Conservation (phyloP, 2,888 invertebrate species). For the Timema cristinae region DNA sequence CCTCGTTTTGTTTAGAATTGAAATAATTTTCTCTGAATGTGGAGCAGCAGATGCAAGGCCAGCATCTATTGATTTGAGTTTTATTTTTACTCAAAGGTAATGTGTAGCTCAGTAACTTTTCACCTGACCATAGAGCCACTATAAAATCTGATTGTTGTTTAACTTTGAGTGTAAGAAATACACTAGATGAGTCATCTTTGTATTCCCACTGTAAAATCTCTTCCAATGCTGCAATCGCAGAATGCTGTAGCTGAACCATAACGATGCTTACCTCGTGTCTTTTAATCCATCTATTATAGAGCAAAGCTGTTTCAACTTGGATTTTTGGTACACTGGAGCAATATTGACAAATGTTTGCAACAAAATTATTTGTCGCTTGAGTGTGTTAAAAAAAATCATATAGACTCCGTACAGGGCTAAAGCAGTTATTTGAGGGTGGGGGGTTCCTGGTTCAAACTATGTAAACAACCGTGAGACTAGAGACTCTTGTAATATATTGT, state of each 20-base stretch:
- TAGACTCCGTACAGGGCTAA: not conserved
- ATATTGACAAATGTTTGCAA: not conserved
- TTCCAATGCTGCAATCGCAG: not conserved
- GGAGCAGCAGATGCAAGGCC: too few species aligned
- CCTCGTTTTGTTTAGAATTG: too few species aligned
- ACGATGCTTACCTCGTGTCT: not conserved
- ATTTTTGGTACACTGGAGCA: not conserved
- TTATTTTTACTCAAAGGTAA: not conserved
- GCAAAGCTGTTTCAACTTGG: not conserved
- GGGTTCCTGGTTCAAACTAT: not conserved
- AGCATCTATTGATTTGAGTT: too few species aligned
- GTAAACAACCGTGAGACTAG: not conserved
- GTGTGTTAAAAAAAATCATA: constrained; percentile 4
- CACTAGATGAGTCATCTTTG: not conserved
- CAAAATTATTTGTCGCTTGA: not conserved
- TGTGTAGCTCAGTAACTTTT: constrained; percentile 1
- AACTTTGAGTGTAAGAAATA: not conserved
- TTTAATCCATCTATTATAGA: not conserved
- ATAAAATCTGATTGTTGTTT: not conserved
- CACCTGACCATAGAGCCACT: not conserved
- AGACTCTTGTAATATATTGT: not conserved
- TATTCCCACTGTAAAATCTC: not conserved
- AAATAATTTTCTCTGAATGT: too few species aligned
- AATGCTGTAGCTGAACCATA: not conserved
- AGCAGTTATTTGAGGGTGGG: not conserved